Percentiles rank a stretch among this genome's conserved stretches.
Evolutionary conservation across 2,113 vertebrate genomes (phyloP).

Genomic region (Scopus umbretta): DNA sequence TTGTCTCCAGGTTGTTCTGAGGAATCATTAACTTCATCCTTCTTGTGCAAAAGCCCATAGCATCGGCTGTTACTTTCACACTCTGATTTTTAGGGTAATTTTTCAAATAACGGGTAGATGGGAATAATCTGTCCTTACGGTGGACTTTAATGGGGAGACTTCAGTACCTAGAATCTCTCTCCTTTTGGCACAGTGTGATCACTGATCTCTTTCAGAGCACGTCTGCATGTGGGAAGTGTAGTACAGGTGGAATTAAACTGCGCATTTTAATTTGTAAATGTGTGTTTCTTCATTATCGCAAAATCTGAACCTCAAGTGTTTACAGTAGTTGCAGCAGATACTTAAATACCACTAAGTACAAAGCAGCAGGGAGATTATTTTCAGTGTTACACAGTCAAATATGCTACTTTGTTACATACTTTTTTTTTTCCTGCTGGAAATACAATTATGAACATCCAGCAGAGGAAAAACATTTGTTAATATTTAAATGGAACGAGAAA

Average conservation of each 20-base stretch:
- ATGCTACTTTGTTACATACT: rapidly evolving
- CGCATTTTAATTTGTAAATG: neutral
- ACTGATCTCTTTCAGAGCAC: neutral
- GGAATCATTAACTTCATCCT: neutral
- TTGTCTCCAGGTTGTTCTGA: neutral
- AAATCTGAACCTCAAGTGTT: neutral
- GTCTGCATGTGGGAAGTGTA: neutral
- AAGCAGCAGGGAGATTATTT: neutral
- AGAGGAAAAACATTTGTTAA: neutral
- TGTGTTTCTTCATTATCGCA: neutral
- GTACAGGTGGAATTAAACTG: neutral
- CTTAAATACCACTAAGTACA: neutral
- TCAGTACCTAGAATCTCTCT: neutral
- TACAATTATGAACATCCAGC: neutral
- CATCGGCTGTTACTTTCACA: neutral
- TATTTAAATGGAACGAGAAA: neutral
- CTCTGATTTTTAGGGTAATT: neutral
- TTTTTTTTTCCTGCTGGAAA: neutral
- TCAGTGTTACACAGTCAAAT: neutral
- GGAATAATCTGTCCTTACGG: neutral
- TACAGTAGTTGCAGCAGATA: neutral
- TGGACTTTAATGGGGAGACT: neutral
- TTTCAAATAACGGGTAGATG: neutral
- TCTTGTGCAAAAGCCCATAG: neutral
- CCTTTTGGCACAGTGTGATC: neutral